Conservation (phyloP, 2,888 invertebrate genomes). For the Cistogaster globosa region DNA sequence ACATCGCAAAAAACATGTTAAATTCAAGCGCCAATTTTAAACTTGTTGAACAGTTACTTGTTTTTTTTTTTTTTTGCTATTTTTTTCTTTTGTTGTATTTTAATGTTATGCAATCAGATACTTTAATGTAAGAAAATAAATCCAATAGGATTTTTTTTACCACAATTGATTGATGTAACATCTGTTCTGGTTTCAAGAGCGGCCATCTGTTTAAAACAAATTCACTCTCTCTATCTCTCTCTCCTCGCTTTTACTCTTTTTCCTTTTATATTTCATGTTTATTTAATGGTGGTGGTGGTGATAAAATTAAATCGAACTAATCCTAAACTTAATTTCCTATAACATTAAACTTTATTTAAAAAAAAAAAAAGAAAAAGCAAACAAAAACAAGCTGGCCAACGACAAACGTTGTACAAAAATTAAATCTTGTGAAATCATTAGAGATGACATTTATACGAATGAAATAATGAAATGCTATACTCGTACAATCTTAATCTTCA, state of each 20-base stretch:
- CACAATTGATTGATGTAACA: constrained; percentile 20
- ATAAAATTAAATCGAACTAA: constrained; percentile 40
- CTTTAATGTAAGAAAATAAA: neutral
- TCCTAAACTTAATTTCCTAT: constrained; percentile 20
- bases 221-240: constrained; percentile 3
- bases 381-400: constrained; percentile 8
- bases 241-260: too few species aligned
- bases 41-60: too few species aligned
- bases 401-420: constrained; percentile 22
- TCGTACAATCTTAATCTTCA: constrained; percentile 42
- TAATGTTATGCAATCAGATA: neutral
- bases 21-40: too few species aligned
- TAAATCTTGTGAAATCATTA: constrained; percentile 35
- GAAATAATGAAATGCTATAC: constrained; percentile 24
- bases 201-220: constrained; percentile 43
- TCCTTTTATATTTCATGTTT: neutral
- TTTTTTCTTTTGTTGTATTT: too few species aligned
- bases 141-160: constrained; percentile 22
- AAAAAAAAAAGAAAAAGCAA: neutral
- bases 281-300: constrained; percentile 32
- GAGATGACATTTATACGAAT: constrained; percentile 3
- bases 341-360: constrained; percentile 8
- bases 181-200: constrained; percentile 30
- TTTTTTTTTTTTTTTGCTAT: too few species aligned
- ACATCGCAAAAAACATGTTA: too few species aligned